These are phyloP conservation scores for Sciaenops ocellatus DNA, from an alignment of 2,797 vertebrate species.

Conservation along the genomic window DNA sequence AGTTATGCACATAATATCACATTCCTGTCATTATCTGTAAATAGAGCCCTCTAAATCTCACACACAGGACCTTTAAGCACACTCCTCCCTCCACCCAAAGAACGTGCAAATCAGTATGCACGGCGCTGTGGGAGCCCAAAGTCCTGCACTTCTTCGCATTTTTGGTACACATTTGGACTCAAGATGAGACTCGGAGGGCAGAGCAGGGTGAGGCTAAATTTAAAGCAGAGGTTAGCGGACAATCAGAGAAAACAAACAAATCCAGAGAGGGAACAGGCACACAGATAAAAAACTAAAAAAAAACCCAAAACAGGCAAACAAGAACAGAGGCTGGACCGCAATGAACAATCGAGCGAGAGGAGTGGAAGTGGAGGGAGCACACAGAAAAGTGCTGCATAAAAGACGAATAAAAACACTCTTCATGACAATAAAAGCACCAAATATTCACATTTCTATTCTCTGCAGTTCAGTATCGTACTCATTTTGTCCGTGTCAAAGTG, in stretches of 20 bases:
- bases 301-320: neutral
- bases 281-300: neutral
- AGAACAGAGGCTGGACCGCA: neutral
- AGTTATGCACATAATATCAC: no score
- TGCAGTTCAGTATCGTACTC: no score
- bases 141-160: neutral
- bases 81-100: no score
- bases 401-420: no score
- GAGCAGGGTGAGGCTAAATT: neutral
- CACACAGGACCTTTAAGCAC: no score
- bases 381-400: no score
- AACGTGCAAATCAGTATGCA: neutral
- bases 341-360: neutral
- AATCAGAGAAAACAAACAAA: neutral
- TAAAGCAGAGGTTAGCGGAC: neutral
- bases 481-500: no score
- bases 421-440: no score
- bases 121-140: neutral
- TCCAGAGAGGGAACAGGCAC: neutral
- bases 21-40: no score
- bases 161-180: neutral
- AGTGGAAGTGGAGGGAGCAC: no score
- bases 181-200: neutral
- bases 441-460: no score
- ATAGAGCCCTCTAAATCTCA: no score